Evolutionary conservation across 2,888 invertebrate species (phyloP), one percentile per base, ranked within the genome.

Genomic region (Chrysolina oricalcia): DNA sequence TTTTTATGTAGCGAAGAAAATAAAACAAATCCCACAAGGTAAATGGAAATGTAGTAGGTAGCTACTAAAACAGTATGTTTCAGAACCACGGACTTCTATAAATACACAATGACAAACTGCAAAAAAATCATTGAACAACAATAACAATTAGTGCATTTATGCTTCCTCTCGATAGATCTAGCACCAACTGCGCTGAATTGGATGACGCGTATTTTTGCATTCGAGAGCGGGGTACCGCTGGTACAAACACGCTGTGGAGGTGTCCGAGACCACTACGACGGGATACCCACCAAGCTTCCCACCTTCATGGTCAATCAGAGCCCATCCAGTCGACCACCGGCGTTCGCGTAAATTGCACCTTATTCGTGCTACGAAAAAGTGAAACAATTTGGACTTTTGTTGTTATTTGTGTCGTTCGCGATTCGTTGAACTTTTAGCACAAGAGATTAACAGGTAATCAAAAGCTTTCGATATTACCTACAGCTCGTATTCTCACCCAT

Each of bases 271-370:
- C 53, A 68, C 53, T 27, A 50, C 50, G 68, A 41, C 56, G n/a
- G 56, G 56, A 68, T 68, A 40, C 68, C 68, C 68, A 68, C 68
- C 41, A 41, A 21, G 68, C 68, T 68, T 68, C 68, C 68, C 68
- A 68, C 68, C 68, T 68, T 68, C 56, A 56, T 43, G 68, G 68
- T 53, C 68, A 68, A 68, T 68, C 68, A 10, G 13, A 41, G 35
- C 53, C 53, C 68, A 40, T 68, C 68, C 68, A 68, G 68, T 68
- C 68, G 56, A 68, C 68, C 68, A 68, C 68, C 27, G 53, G 41
- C 68, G 10, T 68, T 68, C 41, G 41, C 40, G 40, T 41, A 56
- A 68, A 68, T 68, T 53, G 68, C 68, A 68, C 21, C 53, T 68
- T 40, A 40, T 53, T 21, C 53, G 68, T 48, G 21, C 68, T 68